Conservation (phyloP, 2,113 vertebrate genomes). For the Lagopus leucura region DNA sequence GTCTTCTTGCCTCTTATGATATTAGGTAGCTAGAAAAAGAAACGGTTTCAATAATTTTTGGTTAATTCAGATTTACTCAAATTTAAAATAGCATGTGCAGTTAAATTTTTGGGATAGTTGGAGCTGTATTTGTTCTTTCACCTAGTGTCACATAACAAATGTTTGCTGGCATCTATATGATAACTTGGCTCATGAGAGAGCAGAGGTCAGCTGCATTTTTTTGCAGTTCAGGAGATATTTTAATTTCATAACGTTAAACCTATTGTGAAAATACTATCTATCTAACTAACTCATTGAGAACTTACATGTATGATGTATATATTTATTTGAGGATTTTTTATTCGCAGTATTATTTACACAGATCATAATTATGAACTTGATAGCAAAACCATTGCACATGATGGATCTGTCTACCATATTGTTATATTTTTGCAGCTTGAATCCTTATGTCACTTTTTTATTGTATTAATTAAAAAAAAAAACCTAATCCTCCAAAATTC, state of each 20-base stretch:
- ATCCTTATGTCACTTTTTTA: background rate
- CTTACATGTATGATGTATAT: background rate
- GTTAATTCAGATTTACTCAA: background rate
- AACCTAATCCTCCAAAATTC: background rate
- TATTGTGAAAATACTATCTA: background rate
- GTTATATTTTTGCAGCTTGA: background rate
- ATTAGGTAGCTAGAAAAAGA: background rate
- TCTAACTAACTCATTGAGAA: background rate
- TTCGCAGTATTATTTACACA: background rate
- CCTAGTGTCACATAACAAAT: background rate
- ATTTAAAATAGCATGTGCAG: background rate
- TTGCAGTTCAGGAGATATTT: background rate
- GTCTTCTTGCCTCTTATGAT: background rate
- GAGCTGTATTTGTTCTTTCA: background rate
- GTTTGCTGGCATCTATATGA: background rate
- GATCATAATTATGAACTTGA: background rate
- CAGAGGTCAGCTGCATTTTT: background rate
- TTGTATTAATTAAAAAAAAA: background rate
- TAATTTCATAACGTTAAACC: background rate
- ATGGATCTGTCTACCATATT: background rate
- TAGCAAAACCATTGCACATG: too few species aligned
- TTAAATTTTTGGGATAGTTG: background rate
- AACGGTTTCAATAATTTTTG: background rate
- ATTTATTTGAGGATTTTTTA: background rate
- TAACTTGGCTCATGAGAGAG: background rate